phyloP scores from a whole-genome alignment of 2,113 vertebrate species.

The Atlantisia rogersi region DNA sequence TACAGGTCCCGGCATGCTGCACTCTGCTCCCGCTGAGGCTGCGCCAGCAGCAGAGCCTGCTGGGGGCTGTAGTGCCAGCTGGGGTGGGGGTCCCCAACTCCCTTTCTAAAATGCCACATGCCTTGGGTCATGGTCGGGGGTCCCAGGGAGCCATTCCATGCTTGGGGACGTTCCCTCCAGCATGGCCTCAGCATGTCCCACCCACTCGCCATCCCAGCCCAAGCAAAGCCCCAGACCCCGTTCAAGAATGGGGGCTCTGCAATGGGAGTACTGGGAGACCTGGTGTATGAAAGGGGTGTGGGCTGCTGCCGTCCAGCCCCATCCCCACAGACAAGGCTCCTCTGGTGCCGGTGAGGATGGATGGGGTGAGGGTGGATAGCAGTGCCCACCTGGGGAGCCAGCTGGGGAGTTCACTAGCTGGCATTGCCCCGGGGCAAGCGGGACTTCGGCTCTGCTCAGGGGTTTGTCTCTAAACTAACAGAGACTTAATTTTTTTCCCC shows the following conservation, averaged over 20 bases:
- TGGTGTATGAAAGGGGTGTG: accelerated
- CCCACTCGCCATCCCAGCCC: accelerated
- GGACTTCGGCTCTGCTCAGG: accelerated
- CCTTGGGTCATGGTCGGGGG: too few relatives aligned
- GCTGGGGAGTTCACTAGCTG: background rate
- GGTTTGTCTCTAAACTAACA: background rate
- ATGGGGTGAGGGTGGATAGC: background rate
- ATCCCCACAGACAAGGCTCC: accelerated
- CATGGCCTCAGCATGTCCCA: accelerated
- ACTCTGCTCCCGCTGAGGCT: background rate
- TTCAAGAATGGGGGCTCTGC: background rate
- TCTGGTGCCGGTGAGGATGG: accelerated
- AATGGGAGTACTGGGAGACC: accelerated
- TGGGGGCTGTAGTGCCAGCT: constrained; percentile 17
- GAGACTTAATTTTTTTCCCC: background rate
- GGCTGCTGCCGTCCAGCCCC: background rate
- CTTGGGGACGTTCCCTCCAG: accelerated
- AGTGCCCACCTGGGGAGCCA: background rate
- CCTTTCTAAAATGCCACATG: accelerated
- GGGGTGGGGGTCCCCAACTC: background rate
- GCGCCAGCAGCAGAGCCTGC: accelerated
- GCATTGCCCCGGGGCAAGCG: accelerated
- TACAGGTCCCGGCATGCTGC: constrained; percentile 20
- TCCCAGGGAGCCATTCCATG: accelerated
- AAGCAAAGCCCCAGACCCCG: accelerated